These are phyloP conservation scores for Palythoa heliodiscus DNA, from an alignment of 92 coral and sea anemone genomes.

Conservation along the genomic window DNA sequence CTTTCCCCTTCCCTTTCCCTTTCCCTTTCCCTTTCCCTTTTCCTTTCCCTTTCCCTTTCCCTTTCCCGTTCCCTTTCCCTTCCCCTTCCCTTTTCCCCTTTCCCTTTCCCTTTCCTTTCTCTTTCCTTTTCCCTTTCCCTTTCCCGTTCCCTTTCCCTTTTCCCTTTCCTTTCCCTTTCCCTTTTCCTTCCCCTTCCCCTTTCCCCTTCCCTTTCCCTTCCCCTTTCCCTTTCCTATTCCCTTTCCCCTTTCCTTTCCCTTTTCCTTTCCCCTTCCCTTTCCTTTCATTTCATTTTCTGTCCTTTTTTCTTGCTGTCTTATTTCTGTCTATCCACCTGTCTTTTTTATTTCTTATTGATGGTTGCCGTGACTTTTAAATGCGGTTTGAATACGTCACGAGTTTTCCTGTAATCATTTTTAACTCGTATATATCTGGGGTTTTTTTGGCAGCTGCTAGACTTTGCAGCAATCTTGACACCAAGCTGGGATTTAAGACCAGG, in stretches of 20 bases:
- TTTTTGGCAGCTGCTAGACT: constrained; percentile 75
- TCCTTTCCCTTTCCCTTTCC: too few relatives aligned
- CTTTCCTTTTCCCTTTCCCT: neutral
- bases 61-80: too few relatives aligned
- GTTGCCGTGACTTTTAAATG: too few relatives aligned
- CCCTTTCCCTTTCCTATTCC: neutral
- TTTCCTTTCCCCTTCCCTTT: neutral
- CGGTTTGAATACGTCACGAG: too few relatives aligned
- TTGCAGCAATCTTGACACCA: constrained; percentile 76
- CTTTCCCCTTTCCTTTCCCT: too few relatives aligned
- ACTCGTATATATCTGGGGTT: neutral
- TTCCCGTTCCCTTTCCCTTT: neutral
- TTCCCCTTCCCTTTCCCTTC: neutral
- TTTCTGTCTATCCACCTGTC: too few relatives aligned
- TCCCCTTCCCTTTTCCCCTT: too few relatives aligned
- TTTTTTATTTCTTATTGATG: too few relatives aligned
- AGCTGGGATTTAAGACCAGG: constrained; percentile 87
- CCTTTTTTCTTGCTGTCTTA: neutral
- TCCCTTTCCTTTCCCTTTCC: neutral
- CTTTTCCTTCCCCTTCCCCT: too few relatives aligned
- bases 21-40: too few relatives aligned
- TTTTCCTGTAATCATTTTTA: neutral
- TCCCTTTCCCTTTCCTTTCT: too few relatives aligned
- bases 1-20: too few relatives aligned
- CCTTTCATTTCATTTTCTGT: neutral